phyloP scores from a whole-genome alignment of 2,797 vertebrate genomes.

The Paramormyrops hopkinsi region DNA sequence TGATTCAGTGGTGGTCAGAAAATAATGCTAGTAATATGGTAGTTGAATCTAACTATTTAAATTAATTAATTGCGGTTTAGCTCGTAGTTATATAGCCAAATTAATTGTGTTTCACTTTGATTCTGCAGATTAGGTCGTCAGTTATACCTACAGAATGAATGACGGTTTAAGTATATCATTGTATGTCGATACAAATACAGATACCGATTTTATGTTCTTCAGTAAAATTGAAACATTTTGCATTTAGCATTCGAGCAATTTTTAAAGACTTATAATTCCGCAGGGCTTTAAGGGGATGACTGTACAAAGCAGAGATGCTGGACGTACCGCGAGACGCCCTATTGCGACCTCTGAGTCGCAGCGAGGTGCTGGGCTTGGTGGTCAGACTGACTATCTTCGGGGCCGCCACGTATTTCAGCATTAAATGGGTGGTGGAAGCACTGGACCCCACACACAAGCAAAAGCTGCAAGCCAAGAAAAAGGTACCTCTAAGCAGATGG shows the following conservation, averaged over 20 bases:
- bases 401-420: slow-evolving; percentile 67
- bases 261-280: background rate
- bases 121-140: background rate
- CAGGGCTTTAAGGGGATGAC: slow-evolving; percentile 51
- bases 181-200: background rate
- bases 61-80: background rate
- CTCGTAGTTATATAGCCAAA: background rate
- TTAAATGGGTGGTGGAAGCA: slow-evolving; percentile 70
- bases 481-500: slow-evolving; percentile 43
- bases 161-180: background rate
- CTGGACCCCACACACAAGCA: slow-evolving; percentile 68
- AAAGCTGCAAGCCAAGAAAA: slow-evolving; percentile 68
- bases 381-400: slow-evolving; percentile 67
- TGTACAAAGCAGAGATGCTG: slow-evolving; percentile 45
- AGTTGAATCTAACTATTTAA: background rate
- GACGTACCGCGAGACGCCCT: slow-evolving; percentile 65
- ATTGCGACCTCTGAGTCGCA: slow-evolving; percentile 61
- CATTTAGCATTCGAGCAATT: background rate
- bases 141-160: background rate
- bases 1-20: background rate
- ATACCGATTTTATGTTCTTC: background rate
- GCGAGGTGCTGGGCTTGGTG: slow-evolving; percentile 63
- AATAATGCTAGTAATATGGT: background rate
- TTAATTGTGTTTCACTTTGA: background rate
- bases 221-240: slow-evolving; percentile 2